Percentiles rank a stretch among this genome's conserved stretches.
These are phyloP conservation scores for Plagodis dolabraria DNA, from an alignment of 2,888 invertebrate genomes.

Conservation along the genomic window DNA sequence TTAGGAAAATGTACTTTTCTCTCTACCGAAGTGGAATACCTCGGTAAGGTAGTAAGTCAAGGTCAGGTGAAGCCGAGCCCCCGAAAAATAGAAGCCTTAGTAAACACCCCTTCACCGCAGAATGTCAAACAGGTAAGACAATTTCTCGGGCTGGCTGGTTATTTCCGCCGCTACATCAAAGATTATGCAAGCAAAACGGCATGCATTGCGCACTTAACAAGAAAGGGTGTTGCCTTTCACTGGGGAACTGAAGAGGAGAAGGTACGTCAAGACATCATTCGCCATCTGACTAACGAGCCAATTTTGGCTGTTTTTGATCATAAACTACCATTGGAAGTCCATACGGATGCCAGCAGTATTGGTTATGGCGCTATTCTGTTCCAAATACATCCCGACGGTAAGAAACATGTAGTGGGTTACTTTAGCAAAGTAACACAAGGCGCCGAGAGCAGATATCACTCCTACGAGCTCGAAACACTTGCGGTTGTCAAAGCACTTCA, in stretches of 20 bases:
- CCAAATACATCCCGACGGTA: too few species aligned
- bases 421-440: too few species aligned
- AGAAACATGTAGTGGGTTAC: too few species aligned
- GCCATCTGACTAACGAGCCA: conserved; percentile 26
- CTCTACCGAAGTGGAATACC: conserved; percentile 36
- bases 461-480: too few species aligned
- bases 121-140: conserved; percentile 42
- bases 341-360: conserved; percentile 1
- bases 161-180: conserved; percentile 27
- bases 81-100: conserved; percentile 36
- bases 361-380: too few species aligned
- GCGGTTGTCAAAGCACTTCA: too few species aligned
- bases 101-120: conserved; percentile 28
- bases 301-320: conserved; percentile 32
- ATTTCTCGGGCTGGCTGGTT: conserved; percentile 37
- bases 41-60: conserved; percentile 33
- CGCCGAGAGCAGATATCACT: too few species aligned
- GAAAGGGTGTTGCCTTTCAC: conserved; percentile 8
- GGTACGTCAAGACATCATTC: conserved; percentile 14
- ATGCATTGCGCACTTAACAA: conserved; percentile 11
- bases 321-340: conserved; percentile 13
- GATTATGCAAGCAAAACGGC: conserved; percentile 18
- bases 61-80: conserved; percentile 41
- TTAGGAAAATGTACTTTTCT: conserved; percentile 29
- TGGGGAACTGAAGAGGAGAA: conserved; percentile 25